Evolutionary conservation across 2,797 vertebrate genomes (phyloP).

Genomic region (Dicrostonyx torquatus): DNA sequence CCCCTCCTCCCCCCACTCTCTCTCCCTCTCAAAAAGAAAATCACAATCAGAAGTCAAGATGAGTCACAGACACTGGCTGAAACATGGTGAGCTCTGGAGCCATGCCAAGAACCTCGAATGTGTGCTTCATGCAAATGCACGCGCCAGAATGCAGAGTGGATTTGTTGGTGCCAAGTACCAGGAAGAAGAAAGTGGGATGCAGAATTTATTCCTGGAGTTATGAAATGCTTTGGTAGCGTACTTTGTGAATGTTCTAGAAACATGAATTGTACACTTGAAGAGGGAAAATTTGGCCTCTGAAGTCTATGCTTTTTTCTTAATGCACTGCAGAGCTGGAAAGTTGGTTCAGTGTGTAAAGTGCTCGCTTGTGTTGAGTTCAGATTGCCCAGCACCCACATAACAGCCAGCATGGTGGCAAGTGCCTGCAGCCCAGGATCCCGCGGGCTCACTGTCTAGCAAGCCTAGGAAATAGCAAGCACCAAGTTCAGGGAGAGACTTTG

Average conservation of each 20-base stretch:
- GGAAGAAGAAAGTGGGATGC: background rate
- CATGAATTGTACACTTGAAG: background rate
- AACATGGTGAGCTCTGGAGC: background rate
- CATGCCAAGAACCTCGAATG: background rate
- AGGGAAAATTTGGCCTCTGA: background rate
- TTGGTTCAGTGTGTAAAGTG: background rate
- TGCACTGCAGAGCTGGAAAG: background rate
- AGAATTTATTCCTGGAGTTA: background rate
- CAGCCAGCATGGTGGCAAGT: background rate
- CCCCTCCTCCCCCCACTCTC: no score
- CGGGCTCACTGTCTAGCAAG: background rate
- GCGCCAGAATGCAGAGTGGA: background rate
- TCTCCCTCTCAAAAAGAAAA: background rate
- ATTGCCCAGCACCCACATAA: background rate
- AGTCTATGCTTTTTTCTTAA: background rate
- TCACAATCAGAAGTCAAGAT: background rate
- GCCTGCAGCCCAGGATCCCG: background rate
- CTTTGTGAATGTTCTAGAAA: conserved; percentile 26
- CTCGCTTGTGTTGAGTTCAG: background rate
- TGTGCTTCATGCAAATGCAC: background rate
- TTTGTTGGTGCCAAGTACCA: background rate
- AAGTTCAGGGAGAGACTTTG: background rate
- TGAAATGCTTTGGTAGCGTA: conserved; percentile 35
- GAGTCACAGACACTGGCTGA: background rate
- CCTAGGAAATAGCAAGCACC: background rate